Percentiles rank a stretch among this genome's conserved stretches.
phyloP scores from a whole-genome alignment of 2,113 vertebrate genomes.

The Tapirus terrestris region DNA sequence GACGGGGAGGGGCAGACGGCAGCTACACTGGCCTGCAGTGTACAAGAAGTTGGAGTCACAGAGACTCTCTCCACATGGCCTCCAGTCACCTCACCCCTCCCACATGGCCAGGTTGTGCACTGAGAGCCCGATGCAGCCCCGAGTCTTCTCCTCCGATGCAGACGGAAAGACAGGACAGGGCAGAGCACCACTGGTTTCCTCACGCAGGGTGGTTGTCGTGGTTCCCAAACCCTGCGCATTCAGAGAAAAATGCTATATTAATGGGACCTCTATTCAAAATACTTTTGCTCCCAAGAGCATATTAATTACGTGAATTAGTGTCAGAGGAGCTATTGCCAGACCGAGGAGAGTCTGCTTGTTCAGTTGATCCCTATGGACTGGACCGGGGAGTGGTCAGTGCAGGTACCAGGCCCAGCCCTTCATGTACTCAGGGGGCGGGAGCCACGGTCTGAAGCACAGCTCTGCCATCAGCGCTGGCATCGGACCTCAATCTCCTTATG shows the following conservation, averaged over 20 bases:
- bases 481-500: neutral
- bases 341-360: no score
- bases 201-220: rapidly evolving
- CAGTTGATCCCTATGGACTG: rapidly evolving
- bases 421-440: rapidly evolving
- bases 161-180: neutral
- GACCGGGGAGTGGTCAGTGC: neutral
- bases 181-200: neutral
- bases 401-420: neutral
- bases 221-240: neutral
- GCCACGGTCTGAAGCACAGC: neutral
- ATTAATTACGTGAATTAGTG: neutral
- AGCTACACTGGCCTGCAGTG: neutral
- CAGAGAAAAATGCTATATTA: neutral
- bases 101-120: no score
- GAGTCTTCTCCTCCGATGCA: neutral
- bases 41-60: neutral
- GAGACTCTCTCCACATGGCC: neutral
- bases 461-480: neutral
- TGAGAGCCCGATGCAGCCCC: neutral
- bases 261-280: neutral
- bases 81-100: neutral
- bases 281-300: neutral
- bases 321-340: neutral
- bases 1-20: rapidly evolving